These are phyloP conservation scores for Piaya cayana DNA, from an alignment of 2,113 vertebrate species.

Conservation along the genomic window DNA sequence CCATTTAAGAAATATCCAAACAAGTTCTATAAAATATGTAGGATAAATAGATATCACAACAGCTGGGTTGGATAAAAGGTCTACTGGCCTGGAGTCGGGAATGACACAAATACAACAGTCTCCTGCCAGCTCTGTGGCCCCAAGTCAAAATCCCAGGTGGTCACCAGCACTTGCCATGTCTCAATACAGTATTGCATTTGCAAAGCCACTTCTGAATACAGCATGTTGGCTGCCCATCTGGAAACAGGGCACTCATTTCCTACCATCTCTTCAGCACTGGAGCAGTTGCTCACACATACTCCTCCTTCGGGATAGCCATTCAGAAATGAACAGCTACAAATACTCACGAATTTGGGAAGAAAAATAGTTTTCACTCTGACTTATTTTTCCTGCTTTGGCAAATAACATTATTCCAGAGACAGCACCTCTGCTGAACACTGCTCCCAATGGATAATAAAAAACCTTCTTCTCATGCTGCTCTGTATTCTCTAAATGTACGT, in stretches of 20 bases:
- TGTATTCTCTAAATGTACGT: neutral
- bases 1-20: neutral
- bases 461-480: neutral
- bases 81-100: neutral
- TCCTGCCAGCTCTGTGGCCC: neutral
- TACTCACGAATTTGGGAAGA: neutral
- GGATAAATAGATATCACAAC: neutral
- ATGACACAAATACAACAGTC: neutral
- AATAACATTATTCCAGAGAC: neutral
- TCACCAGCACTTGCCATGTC: neutral
- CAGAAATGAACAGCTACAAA: neutral
- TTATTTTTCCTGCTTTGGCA: neutral
- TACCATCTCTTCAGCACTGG: neutral
- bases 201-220: neutral
- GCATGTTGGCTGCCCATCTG: neutral
- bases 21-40: neutral
- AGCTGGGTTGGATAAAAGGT: neutral
- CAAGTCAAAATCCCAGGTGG: neutral
- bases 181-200: neutral
- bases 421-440: neutral
- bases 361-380: rapidly evolving
- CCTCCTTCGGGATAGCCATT: neutral
- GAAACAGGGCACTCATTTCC: neutral
- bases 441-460: neutral
- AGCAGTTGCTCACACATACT: neutral